Evolutionary conservation across 2,888 invertebrate genomes (phyloP), one percentile per base, ranked within the genome.

Genomic region (Chelonus formosanus): DNA sequence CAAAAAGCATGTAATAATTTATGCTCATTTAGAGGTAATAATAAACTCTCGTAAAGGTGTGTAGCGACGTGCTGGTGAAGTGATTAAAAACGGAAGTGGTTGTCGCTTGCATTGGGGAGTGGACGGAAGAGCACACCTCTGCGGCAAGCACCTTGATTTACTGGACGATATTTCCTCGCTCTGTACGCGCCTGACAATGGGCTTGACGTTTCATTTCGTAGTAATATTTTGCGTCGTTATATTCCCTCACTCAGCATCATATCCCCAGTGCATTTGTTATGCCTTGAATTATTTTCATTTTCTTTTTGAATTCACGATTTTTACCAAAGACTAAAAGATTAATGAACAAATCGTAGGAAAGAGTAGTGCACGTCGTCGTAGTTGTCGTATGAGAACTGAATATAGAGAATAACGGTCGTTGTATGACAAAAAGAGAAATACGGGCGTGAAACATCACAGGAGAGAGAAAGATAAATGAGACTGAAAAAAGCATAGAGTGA

Each of bases 161-260:
- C 71, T 73, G 76, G 76, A 80, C 82, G 82, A 83, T 82, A 83
- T 83, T 82, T 84, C 82, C 78, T 75, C 79, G 73, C 75, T 80
- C 78, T 40, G 73, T 72, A 73, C 71, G 71, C 72, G 73, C 73
- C 76, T 79, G 82, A 83, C 83, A 84, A 83, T 84, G 80, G 82
- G 75, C 74, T 78, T 78, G 83, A 80, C 83, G 80, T 81, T 83
- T 83, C 80, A 81, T 81, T 83, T 82, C 81, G 77, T 79, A 75
- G 76, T 79, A 80, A 79, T 75, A 74, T 65, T 69, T 67, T 65
- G 68, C 56, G 31, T 64, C 34, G 43, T 50, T 50, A 56, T 50
- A 50, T 36, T 52, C 52, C 7, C 52, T 52, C 52, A 52, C 52
- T 52, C 52, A 52, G 40, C 40, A 40, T 40, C 40, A 40, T 40